Base-by-base conservation (phyloP, 2,888 invertebrate species). In the Campoplex capitator region DNA sequence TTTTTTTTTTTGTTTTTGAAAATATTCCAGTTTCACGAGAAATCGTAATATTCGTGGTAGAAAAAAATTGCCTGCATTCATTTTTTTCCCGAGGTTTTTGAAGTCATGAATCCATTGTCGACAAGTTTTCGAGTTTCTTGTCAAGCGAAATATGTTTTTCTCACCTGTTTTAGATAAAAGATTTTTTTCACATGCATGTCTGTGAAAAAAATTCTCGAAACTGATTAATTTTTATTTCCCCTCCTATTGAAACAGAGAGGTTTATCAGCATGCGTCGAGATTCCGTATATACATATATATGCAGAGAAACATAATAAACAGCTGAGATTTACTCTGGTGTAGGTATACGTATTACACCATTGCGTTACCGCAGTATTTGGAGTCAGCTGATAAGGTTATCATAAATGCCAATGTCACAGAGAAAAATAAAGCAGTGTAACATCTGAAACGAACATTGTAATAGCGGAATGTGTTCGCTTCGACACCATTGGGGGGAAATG, bases 321-420 rank as follows among this genome's bases (percentile, higher is more conserved):
- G 85, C 85, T 85, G 82, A 18, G 67, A 73, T 56, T 28, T 23
- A n/a, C 38, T 67, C 58, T 54, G 51, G 13, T 16, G 16, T 32
- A 16, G 9, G 62, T 65, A 38, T 32, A 42, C 35, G 28, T 45
- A 62, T 65, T 62, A 35, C 51, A n/a, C 58, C 65, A 83, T 83
- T 83, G n/a, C 42, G 54, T 23, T 51, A 68, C 68, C 73, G 56
- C 18, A 78, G 62, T 79, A 74, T 75, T 83, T 71, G n/a, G 81
- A 38, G 77, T 85, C 85, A 85, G 85, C 85, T 85, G 85, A 85
- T 85, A 85, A 85, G 54, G 77, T 74, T 81, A 85, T 75, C 78
- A 48, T 75, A 79, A 86, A 83, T 83, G 85, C n/a, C 65, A 67
- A 68, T 68, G 68, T 68, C 67, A 51, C 48, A 73, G 45, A 35